Evolutionary conservation across 1,140 invertebrate genomes (phyloP).

Genomic region (Aporrectodea caliginosa): DNA sequence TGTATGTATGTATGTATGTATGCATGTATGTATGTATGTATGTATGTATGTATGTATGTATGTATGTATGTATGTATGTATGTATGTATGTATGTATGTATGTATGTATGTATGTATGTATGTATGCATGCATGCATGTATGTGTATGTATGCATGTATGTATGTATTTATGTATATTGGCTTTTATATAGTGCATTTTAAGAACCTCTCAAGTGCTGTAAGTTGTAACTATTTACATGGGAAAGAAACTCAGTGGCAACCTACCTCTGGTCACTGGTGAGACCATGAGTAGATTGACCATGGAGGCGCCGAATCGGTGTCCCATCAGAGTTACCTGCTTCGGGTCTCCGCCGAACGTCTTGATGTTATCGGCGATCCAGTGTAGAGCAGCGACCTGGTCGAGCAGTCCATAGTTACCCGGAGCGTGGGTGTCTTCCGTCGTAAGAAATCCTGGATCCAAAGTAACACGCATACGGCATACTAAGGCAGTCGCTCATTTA

Average conservation of each 20-base stretch:
- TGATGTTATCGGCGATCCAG: slow-evolving; percentile 52
- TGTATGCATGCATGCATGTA: neutral
- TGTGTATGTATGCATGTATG: neutral
- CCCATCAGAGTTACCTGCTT: slow-evolving; percentile 29
- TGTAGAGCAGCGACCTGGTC: slow-evolving; percentile 61
- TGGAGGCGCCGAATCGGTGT: slow-evolving; percentile 24
- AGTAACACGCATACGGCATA: too few species aligned
- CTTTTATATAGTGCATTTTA: too few species aligned
- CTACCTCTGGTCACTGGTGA: slow-evolving; percentile 30
- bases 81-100: neutral
- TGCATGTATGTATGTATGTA: neutral
- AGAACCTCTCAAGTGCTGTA: too few species aligned
- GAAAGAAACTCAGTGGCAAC: too few species aligned
- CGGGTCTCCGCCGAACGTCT: slow-evolving; percentile 24
- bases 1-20: neutral
- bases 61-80: neutral
- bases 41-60: neutral
- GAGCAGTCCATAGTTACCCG: slow-evolving; percentile 36
- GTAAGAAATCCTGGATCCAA: slow-evolving; percentile 35
- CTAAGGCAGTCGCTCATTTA: too few species aligned
- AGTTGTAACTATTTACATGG: too few species aligned
- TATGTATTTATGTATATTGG: neutral
- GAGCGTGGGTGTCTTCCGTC: slow-evolving; percentile 31
- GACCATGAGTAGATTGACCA: slow-evolving; percentile 26
- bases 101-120: neutral